Conservation (phyloP, 1,140 invertebrate genomes). For the Bombus difficillimus region DNA sequence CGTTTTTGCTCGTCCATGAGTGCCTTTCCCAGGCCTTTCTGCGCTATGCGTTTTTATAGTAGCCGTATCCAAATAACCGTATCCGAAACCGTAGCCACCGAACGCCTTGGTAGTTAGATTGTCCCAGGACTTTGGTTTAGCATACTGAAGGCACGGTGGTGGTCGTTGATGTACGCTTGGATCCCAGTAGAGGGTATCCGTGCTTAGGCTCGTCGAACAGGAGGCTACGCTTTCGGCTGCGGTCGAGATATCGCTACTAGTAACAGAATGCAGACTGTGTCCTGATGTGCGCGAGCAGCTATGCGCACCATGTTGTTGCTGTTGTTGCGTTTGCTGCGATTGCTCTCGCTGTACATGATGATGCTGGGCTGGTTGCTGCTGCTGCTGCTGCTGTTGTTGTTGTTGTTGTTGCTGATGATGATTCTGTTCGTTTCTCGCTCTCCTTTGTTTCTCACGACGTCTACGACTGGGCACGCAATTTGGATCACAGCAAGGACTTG, state of each 20-base stretch:
- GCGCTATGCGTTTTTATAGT: constrained; percentile 83
- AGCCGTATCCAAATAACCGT: constrained; percentile 89
- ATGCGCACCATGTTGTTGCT: constrained; percentile 70
- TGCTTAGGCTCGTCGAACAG: constrained; percentile 92
- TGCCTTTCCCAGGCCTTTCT: constrained; percentile 81
- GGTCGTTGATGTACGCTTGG: constrained; percentile 83
- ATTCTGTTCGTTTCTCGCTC: constrained; percentile 73
- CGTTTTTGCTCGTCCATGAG: constrained; percentile 80
- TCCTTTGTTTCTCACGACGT: constrained; percentile 83
- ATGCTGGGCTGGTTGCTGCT: constrained; percentile 57
- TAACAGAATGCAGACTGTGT: constrained; percentile 91
- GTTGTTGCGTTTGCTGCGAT: constrained; percentile 61
- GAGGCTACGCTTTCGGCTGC: constrained; percentile 87
- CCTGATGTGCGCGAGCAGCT: constrained; percentile 84
- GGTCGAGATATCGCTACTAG: constrained; percentile 88
- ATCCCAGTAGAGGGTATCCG: constrained; percentile 93
- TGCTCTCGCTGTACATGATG: constrained; percentile 71
- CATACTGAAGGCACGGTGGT: constrained; percentile 84
- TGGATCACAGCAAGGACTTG: constrained; percentile 92
- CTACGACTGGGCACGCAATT: constrained; percentile 90
- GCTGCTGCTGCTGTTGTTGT: constrained; percentile 57
- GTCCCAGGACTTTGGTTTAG: constrained; percentile 94
- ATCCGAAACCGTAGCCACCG: constrained; percentile 92
- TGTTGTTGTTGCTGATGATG: constrained; percentile 69
- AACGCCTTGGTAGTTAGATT: constrained; percentile 92